These are phyloP conservation scores for Leptogaster cylindrica DNA, from an alignment of 2,888 invertebrate species.

Conservation along the genomic window DNA sequence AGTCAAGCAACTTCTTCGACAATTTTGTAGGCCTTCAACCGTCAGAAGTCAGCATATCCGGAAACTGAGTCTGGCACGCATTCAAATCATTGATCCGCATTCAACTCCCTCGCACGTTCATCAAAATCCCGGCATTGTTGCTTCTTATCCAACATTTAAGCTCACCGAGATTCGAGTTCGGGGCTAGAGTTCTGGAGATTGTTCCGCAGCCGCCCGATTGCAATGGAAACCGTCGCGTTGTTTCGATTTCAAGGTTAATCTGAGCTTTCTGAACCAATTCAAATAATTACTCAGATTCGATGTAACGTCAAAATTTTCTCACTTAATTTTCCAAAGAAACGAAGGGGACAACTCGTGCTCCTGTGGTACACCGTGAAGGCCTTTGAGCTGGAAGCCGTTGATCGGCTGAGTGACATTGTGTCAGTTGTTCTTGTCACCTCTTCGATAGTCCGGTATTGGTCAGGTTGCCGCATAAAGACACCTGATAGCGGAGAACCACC, in stretches of 20 bases:
- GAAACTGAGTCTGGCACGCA: conserved; percentile 24
- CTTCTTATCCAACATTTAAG: conserved; percentile 8
- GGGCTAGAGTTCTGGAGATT: neutral
- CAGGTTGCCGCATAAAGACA: conserved; percentile 17
- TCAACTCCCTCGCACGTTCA: conserved; percentile 1
- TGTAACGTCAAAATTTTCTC: conserved; percentile 18
- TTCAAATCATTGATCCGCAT: conserved; percentile 1
- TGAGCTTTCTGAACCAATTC: conserved; percentile 26
- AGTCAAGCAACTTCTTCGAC: neutral
- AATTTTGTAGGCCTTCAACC: conserved; percentile 35
- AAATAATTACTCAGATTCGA: conserved; percentile 28
- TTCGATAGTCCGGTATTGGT: conserved; percentile 1
- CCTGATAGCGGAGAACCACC: neutral
- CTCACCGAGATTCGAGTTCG: conserved; percentile 4
- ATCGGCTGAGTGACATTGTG: conserved; percentile 23
- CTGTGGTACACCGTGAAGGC: neutral
- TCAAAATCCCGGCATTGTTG: conserved; percentile 9
- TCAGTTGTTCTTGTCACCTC: neutral
- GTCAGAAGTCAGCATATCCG: conserved; percentile 29
- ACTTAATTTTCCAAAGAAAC: neutral
- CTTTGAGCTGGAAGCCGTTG: neutral
- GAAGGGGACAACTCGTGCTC: neutral
- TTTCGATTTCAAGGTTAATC: conserved; percentile 29
- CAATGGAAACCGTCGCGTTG: neutral
- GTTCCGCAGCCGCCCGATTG: neutral